These are phyloP conservation scores for Drosophila mimica DNA, from an alignment of 2,888 invertebrate genomes.

Conservation along the genomic window DNA sequence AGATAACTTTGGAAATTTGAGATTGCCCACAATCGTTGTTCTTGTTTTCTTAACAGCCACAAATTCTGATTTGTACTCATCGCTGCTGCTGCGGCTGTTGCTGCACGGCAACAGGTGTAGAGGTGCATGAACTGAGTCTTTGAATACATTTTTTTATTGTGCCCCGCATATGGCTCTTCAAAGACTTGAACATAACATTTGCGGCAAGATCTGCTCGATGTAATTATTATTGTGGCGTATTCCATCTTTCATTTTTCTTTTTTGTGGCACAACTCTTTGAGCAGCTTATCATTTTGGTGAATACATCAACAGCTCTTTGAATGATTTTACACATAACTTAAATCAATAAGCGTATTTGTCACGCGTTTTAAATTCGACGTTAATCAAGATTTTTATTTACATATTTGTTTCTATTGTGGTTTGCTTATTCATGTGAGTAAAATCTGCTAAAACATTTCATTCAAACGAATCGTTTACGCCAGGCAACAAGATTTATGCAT, in stretches of 20 bases:
- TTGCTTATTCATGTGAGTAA: neutral
- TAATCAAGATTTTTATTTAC: neutral
- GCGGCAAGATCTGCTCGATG: neutral
- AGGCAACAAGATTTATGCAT: neutral
- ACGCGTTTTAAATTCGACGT: neutral
- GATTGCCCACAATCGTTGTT: neutral
- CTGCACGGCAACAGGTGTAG: constrained; percentile 20
- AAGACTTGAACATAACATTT: neutral
- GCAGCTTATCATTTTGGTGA: neutral
- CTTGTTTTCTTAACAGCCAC: constrained; percentile 5
- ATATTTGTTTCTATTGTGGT: neutral
- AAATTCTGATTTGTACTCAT: constrained; percentile 22
- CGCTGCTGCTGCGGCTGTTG: neutral
- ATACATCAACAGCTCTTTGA: neutral
- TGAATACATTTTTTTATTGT: neutral
- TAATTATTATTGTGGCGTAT: neutral
- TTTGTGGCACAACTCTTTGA: neutral
- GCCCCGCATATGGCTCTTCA: neutral
- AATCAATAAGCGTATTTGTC: neutral
- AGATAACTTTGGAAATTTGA: constrained; percentile 24
- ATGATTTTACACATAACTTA: neutral
- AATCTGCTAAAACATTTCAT: neutral
- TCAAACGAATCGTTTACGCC: neutral
- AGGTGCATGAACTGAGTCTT: neutral
- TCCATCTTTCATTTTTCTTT: neutral